A percentile compares a stretch with the other conserved stretches of the same genome.
Conservation (phyloP, 1,140 invertebrate species). For the Meloidogyne hapla region DNA sequence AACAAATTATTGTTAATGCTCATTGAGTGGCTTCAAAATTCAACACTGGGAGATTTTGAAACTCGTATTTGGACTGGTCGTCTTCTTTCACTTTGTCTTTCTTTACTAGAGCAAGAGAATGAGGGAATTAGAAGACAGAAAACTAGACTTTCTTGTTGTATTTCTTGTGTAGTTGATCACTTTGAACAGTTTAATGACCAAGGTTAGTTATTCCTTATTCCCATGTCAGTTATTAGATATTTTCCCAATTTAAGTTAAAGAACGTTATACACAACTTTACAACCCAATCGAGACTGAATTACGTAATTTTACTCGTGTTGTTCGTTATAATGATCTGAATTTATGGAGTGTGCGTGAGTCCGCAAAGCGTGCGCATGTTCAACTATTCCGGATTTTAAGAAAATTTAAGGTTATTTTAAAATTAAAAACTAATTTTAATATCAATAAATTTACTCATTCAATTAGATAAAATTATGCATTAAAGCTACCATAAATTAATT, state of each 20-base stretch:
- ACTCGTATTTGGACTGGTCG: conserved; percentile 77
- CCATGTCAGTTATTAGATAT: conserved; percentile 68
- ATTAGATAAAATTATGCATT: conserved; percentile 15
- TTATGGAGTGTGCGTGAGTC: conserved; percentile 84
- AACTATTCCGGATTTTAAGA: conserved; percentile 57
- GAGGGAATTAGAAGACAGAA: neutral
- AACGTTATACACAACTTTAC: conserved; percentile 40
- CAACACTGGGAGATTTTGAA: conserved; percentile 79
- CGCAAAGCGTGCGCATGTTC: conserved; percentile 51
- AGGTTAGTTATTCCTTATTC: conserved; percentile 67
- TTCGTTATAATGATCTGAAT: conserved; percentile 83
- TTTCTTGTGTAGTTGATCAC: conserved; percentile 79
- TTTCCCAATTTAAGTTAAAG: conserved; percentile 68
- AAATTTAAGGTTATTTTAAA: conserved; percentile 53
- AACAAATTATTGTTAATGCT: conserved; percentile 47
- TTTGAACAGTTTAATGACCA: conserved; percentile 77
- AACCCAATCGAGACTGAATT: conserved; percentile 73
- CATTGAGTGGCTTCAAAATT: conserved; percentile 73
- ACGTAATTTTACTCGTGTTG: conserved; percentile 5
- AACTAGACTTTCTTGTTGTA: conserved; percentile 9
- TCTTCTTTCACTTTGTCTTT: conserved; percentile 70
- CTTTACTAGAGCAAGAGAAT: conserved; percentile 65
- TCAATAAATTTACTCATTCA: neutral
- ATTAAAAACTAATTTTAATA: conserved; percentile 13
- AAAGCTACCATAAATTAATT: no score